Evolutionary conservation across 2,888 invertebrate genomes (phyloP), one percentile per base, ranked within the genome.

Genomic region (Drosophila pullipes): DNA sequence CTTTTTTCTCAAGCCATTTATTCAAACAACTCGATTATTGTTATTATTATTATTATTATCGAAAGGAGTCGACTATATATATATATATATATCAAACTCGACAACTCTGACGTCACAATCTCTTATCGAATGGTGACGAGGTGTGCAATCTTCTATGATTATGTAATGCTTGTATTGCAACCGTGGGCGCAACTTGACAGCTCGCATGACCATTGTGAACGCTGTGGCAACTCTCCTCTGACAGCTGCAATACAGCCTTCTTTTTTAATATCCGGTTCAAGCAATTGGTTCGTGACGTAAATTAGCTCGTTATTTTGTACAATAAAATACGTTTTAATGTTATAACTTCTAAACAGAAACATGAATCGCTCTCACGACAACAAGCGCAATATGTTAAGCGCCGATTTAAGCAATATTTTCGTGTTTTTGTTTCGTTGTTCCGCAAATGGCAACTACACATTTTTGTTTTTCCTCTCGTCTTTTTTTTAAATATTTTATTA

Each of bases 251-350:
- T 9, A 49, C 50, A 60, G 73, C 89, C 87, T 90, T 91, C 92
- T 92, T 93, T 93, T 91, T 90, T 88, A 81, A 90, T 90, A 93
- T 93, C 93, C 93, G 93, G 91, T 92, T 90, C 84, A 89, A 84
- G 86, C 83, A 88, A 87, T 92, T 91, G 91, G 92, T 84, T 85
- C 89, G 92, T 91, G 78, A 84, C 82, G 85, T 85, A 71, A 55
- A 78, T 83, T 91, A 73, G 86, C 69, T 67, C 70, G 63, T 50
- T 69, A 62, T 65, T 74, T 72, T 74, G 30, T 22, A 33, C 50
- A 44, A 81, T 79, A 81, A 81, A 81, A 68, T 61, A 47, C 44
- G 47, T 67, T 69, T 78, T 64, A 18, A 67, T 35, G 66, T 28
- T 37, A 31, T 50, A 69, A 78, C 47, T 44, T 41, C 30, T 16